Evolutionary conservation across 2,888 invertebrate species (phyloP), one percentile per base, ranked within the genome.

Genomic region (Aethes cnicana): DNA sequence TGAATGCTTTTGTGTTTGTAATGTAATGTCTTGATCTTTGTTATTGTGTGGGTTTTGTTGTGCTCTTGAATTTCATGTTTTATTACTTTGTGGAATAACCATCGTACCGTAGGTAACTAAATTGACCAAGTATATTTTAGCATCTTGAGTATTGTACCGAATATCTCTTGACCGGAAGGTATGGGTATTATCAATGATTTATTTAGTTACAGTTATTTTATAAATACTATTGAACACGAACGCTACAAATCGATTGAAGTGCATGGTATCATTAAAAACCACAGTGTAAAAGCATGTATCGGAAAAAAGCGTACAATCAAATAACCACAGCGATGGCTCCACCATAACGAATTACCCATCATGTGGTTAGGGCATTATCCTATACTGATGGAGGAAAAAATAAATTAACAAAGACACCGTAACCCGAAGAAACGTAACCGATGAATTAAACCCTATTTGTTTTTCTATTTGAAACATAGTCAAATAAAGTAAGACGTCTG

Each of bases 341-440:
- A 64, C 70, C 70, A 65, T 66, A 64, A 67, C 74, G 69, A 74
- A 72, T 74, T 64, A 61, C 57, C 63, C 66, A 54, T 55, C 58
- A 56, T 56, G 53, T 60, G 65, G 63, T 70, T 67, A 63, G 63
- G 20, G 46, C 39, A 52, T 52, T 43, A 44, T 39, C 32, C 52
- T 39, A 52, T 36, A 50, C 20, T 18, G 50, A 32, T 46, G 44
- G 46, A 26, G 39, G 33, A 50, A 52, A 52, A 52, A 52, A 23
- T 4, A 44, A 21, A 17, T 21, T 17, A 1, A 25, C 12, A 26
- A 35, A 43, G 36, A 12, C 1, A 11, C 12, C 9, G 9, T 30
- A 17, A 32, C 14, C n/a, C n/a, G 17, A 32, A 32, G 14, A n/a
- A n/a, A n/a, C n/a, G n/a, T n/a, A n/a, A n/a, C n/a, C n/a, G n/a